Conservation (phyloP, 1,140 invertebrate species). For the Papilio polytes region DNA sequence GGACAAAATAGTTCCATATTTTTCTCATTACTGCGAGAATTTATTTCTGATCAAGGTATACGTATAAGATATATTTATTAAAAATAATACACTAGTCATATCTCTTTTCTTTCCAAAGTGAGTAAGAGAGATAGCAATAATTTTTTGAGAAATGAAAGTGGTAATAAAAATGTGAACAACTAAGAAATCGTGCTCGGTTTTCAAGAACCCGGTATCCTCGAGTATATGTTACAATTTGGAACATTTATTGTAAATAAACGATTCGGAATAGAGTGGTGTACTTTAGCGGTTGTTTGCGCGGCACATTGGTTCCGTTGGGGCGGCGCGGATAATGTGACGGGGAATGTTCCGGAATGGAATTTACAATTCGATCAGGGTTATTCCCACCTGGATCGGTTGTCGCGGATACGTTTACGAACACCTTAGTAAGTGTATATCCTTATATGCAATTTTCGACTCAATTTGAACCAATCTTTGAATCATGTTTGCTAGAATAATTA, state of each 20-base stretch:
- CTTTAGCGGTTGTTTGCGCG: conserved; percentile 20
- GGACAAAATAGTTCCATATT: no score
- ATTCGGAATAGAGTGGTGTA: conserved; percentile 13
- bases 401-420: conserved; percentile 9
- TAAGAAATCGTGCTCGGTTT: background rate
- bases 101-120: background rate
- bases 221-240: background rate
- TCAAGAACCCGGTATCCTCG: background rate
- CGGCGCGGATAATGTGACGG: conserved; percentile 31
- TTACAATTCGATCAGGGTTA: conserved; percentile 30
- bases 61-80: background rate
- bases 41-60: background rate
- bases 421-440: no score
- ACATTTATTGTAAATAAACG: conserved; percentile 20
- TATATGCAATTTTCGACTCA: background rate
- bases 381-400: conserved; percentile 29
- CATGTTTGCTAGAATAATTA: background rate
- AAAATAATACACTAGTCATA: background rate
- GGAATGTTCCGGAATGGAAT: conserved; percentile 29
- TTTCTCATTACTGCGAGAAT: no score
- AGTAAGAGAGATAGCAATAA: background rate
- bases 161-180: background rate
- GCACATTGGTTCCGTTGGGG: conserved; percentile 5
- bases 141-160: background rate
- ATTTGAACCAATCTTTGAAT: background rate